phyloP scores from a whole-genome alignment of 2,888 invertebrate species.

The Pedicia rivosa region DNA sequence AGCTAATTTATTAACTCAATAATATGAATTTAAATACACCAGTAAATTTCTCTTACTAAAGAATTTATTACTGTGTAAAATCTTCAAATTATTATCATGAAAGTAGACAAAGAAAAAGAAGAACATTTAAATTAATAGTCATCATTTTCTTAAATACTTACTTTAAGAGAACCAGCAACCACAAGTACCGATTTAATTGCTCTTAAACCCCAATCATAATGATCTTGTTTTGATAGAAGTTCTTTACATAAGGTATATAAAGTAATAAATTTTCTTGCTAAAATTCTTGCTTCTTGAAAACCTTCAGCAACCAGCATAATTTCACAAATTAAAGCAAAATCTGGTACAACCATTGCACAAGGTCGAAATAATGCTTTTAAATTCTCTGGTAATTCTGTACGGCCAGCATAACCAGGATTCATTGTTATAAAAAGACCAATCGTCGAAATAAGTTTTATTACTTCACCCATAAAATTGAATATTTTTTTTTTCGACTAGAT shows the following conservation, averaged over 20 bases:
- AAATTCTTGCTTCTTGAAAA: slow-evolving; percentile 75
- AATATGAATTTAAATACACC: too few relatives aligned
- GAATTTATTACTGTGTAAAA: slow-evolving; percentile 5
- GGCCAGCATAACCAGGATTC: slow-evolving; percentile 92
- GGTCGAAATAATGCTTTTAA: slow-evolving; percentile 59
- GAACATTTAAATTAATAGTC: slow-evolving; percentile 22
- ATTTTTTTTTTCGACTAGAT: slow-evolving; percentile 45
- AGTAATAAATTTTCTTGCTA: slow-evolving; percentile 89
- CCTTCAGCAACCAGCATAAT: slow-evolving; percentile 96
- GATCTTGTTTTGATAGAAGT: slow-evolving; percentile 84
- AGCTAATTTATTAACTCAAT: too few relatives aligned
- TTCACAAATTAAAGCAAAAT: slow-evolving; percentile 90
- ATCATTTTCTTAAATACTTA: too few relatives aligned
- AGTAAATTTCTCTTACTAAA: too few relatives aligned
- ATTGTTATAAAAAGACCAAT: slow-evolving; percentile 90
- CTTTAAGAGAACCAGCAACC: slow-evolving; percentile 82
- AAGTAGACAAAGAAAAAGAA: not conserved
- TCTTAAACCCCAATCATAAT: slow-evolving; percentile 91
- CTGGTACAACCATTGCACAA: slow-evolving; percentile 93
- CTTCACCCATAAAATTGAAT: slow-evolving; percentile 76
- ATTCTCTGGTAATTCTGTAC: slow-evolving; percentile 80
- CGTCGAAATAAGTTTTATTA: slow-evolving; percentile 54
- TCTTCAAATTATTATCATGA: not conserved
- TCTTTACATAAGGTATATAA: slow-evolving; percentile 81
- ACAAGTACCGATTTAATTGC: slow-evolving; percentile 93